Conservation (phyloP, 2,797 vertebrate species). For the Notolepis coatsorum region DNA sequence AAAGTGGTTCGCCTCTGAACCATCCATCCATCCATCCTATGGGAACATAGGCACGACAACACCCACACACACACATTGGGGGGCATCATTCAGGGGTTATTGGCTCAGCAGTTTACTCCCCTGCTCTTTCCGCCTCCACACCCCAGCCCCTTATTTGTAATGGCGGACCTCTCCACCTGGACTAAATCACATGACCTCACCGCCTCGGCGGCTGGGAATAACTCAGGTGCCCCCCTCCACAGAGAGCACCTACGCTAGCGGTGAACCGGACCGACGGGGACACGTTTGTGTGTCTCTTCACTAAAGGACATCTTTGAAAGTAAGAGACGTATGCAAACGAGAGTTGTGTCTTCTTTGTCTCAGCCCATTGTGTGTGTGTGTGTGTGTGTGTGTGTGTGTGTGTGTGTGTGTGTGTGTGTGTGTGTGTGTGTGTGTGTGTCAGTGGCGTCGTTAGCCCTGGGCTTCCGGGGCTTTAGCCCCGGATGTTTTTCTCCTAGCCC, state of each 20-base stretch:
- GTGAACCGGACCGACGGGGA: conserved; percentile 5
- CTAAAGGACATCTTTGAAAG: too few relatives aligned
- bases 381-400: not conserved
- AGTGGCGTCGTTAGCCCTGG: too few relatives aligned
- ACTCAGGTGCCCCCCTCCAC: conserved; percentile 37
- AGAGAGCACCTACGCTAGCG: not conserved
- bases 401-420: not conserved
- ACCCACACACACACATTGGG: conserved; percentile 1
- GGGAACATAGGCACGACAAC: conserved; percentile 11
- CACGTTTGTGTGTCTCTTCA: not conserved
- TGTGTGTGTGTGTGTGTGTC: too few relatives aligned
- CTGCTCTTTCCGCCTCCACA: conserved; percentile 47
- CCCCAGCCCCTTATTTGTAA: conserved; percentile 50
- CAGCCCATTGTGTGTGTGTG: not conserved
- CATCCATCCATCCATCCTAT: not conserved
- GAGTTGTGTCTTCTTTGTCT: not conserved
- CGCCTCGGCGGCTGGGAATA: conserved; percentile 42
- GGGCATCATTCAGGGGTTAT: conserved; percentile 63
- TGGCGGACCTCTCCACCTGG: conserved; percentile 66
- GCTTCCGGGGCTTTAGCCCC: too few relatives aligned
- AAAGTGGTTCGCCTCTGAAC: not conserved
- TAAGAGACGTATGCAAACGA: too few relatives aligned
- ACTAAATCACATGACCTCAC: conserved; percentile 60
- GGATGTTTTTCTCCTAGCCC: too few relatives aligned
- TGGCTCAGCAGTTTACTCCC: conserved; percentile 59